These are phyloP conservation scores for Plecotus auritus DNA, from an alignment of 2,113 vertebrate species.

Conservation along the genomic window DNA sequence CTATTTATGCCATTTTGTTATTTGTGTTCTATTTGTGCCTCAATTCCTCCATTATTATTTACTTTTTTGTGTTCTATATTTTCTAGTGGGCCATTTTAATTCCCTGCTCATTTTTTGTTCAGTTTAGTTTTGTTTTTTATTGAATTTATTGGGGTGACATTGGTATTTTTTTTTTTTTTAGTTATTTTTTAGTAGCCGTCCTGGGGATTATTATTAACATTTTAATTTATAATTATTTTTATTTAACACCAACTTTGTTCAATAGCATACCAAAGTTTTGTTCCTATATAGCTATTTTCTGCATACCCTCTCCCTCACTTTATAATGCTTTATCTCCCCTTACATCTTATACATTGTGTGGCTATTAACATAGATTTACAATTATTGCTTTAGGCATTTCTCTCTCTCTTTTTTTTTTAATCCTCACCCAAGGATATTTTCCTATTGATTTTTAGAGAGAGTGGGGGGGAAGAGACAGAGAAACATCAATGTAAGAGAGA, in stretches of 20 bases:
- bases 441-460: too few species aligned
- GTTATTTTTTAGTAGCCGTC: background rate
- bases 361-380: background rate
- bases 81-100: background rate
- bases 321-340: background rate
- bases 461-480: too few species aligned
- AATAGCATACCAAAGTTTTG: background rate
- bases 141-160: background rate
- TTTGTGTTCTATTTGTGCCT: background rate
- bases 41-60: background rate
- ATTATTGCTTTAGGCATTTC: background rate
- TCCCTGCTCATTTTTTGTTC: background rate
- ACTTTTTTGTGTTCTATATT: background rate
- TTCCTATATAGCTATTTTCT: background rate
- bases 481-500: too few species aligned
- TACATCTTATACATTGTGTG: background rate
- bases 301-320: background rate
- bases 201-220: background rate
- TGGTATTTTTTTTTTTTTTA: background rate
- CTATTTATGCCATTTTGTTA: background rate
- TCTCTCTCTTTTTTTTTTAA: background rate
- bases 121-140: background rate
- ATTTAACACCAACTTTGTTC: background rate
- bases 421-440: too few species aligned
- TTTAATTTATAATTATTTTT: background rate